Base-by-base conservation (phyloP, 2,113 vertebrate species). In the Lanius collurio region DNA sequence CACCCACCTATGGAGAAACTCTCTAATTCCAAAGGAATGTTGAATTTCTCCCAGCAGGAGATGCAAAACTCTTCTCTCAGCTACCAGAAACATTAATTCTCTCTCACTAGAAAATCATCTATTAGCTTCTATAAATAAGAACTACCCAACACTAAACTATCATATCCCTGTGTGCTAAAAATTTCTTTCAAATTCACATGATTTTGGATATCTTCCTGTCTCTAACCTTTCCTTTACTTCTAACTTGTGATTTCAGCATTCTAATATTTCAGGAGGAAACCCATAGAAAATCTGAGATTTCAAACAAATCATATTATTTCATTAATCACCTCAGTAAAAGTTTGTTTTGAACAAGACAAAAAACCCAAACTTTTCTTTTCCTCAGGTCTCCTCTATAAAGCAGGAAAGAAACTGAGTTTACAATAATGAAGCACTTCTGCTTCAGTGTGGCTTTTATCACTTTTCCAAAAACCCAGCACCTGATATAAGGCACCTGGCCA, bases 321-420 rank as follows among this genome's bases (percentile, higher is more conserved):
- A 42, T 87, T 76, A 52, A 64, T 47, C 2, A 64, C 49, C 16
- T 92, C 49, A 47, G 37, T 15, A 83, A 55, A 39, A 18, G 5
- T 9, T 89, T 50, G 3, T 62, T 68, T 46, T 55, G 7, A 75
- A 15, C 35, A 81, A 59, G 77, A 82, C 9, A 69, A 91, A 70
- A 65, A 7, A 0, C 0, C 0, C 7, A 47, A 65, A 42, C 4
- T 49, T 47, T 76, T 41, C 42, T 79, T 41, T 5, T 2, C 26
- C 26, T 26, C 17, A 59, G 8, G 18, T 62, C 37, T 59, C 35
- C 20, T 62, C 26, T 76, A 33, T 39, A 67, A 69, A 93, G 20
- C 21, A 88, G 27, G 50, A 71, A 85, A 71, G 20, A 68, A 82
- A 44, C 6, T 9, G 30, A 57, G 26, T 60, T 53, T 84, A 19